Conservation (phyloP, 2,797 vertebrate genomes). For the Diplodus puntazzo region DNA sequence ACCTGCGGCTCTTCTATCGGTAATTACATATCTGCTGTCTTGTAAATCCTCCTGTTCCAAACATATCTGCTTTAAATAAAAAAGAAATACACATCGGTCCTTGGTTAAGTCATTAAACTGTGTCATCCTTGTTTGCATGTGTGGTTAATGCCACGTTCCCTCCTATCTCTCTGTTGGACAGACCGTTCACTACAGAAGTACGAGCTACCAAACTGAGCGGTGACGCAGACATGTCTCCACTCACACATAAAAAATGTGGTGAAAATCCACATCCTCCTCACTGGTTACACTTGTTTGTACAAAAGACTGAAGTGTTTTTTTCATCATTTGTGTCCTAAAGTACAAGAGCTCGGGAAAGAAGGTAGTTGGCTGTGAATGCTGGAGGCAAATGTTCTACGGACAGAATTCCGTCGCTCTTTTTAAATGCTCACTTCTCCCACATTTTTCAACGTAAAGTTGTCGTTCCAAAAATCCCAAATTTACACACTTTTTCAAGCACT, state of each 20-base stretch:
- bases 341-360: not conserved
- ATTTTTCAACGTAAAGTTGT: no score
- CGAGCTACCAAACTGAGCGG: no score
- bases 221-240: no score
- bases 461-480: no score
- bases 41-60: not conserved
- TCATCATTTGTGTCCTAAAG: not conserved
- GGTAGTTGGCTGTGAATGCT: not conserved
- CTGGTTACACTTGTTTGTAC: conserved; percentile 15
- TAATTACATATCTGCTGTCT: not conserved
- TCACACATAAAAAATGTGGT: not conserved
- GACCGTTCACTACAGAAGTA: not conserved
- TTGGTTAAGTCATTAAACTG: not conserved
- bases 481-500: no score
- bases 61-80: not conserved
- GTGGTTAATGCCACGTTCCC: not conserved
- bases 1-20: not conserved
- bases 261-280: not conserved
- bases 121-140: not conserved
- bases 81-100: no score
- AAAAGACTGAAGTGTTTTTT: not conserved
- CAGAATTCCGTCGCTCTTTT: no score
- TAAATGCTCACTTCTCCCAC: no score
- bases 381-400: no score
- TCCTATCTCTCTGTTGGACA: not conserved